Base-by-base conservation (phyloP, 1,140 invertebrate genomes). In the Orchestia grillus region DNA sequence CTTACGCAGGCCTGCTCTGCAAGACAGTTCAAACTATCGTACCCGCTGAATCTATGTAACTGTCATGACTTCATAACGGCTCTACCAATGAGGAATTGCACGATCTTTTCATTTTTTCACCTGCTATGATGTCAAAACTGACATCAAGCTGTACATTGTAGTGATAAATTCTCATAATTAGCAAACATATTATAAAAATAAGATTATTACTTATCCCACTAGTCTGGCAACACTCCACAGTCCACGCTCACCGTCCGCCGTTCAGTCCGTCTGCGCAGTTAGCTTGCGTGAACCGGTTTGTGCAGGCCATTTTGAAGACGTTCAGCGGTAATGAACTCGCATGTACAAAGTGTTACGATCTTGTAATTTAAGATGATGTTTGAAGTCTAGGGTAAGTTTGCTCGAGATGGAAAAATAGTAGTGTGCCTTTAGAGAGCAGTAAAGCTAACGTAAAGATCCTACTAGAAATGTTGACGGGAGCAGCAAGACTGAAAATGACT, bases 201-300 rank as follows among this genome's bases (percentile, higher is more conserved):
- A 3, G 62, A 19, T 3, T 23, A 77, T 77, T 15, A 77, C 62
- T 15, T 77, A 77, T 77, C 62, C 62, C 62, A 77, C 62, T 77
- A 77, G 62, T 77, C 62, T 77, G 62, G 62, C 62, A 77, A 77
- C 62, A 77, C 62, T 77, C 15, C 62, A 77, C 62, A 77, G 11
- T 77, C 15, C 62, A 36, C 62, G 62, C 62, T 77, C 62, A 77
- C 62, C 62, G 62, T 77, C 62, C 62, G 62, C 62, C 62, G 62
- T 77, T 77, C 62, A 77, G 62, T 77, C 62, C 62, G 62, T 77
- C 62, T 77, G 62, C 62, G 62, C 62, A 77, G 62, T 77, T 77
- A 77, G 62, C 62, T 77, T 77, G 62, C 62, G 62, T 77, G 62
- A 77, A 77, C 62, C 62, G 62, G 62, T 77, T 77, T 77, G 62